Evolutionary conservation across 2,113 vertebrate genomes (phyloP).

Genomic region (Lynx canadensis): DNA sequence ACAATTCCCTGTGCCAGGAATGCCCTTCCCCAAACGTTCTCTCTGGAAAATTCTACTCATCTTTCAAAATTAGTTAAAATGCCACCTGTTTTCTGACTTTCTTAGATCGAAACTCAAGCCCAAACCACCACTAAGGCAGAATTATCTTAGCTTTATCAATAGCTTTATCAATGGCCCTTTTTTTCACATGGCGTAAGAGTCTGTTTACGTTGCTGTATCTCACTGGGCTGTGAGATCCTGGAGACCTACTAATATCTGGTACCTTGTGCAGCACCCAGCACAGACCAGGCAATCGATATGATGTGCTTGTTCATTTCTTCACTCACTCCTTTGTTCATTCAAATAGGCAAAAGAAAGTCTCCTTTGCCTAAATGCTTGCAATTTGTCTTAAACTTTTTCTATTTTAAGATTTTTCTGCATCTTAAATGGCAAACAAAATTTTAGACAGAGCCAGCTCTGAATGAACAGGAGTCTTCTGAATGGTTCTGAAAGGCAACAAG

Average conservation of each 20-base stretch:
- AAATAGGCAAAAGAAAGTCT: not conserved
- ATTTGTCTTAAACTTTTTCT: not conserved
- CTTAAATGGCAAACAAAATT: constrained; percentile 15
- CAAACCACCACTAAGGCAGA: not conserved
- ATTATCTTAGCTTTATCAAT: not conserved
- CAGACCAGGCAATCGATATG: not conserved
- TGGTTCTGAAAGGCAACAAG: not conserved
- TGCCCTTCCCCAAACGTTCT: not conserved
- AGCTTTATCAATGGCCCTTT: not conserved
- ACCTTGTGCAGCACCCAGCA: not conserved
- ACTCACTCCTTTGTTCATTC: not conserved
- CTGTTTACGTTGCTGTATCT: not conserved
- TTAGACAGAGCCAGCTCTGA: not conserved
- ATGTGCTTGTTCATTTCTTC: not conserved
- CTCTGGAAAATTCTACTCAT: not conserved
- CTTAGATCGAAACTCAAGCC: not conserved
- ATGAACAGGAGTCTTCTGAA: not conserved
- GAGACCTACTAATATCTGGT: not conserved
- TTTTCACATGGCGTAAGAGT: not conserved
- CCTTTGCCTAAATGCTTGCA: not conserved
- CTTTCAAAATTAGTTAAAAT: not conserved
- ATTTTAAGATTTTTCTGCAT: not conserved
- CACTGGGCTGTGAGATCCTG: not conserved
- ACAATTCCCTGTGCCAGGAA: not conserved
- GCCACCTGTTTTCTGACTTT: not conserved